Base-by-base conservation (phyloP, 1,140 invertebrate species). In the Cherax destructor region DNA sequence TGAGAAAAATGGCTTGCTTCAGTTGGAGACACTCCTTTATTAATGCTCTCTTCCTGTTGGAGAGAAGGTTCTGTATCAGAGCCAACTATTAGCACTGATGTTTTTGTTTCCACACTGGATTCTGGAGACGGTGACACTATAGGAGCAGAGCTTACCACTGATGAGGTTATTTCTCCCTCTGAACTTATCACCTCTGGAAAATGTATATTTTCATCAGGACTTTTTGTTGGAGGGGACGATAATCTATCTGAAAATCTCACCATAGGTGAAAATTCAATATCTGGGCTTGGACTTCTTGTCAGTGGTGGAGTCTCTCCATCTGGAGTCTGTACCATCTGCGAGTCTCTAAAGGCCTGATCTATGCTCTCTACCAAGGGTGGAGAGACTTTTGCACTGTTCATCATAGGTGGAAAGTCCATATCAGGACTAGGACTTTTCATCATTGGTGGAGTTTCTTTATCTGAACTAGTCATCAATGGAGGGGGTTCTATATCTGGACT, bases 341-440 rank as follows among this genome's bases (percentile, higher is more conserved):
- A 41, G 30, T 41, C 30, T 41, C 2, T 41, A 0, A 41, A 41
- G 30, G 30, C 79, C n/a, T 80, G 30, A 86, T 72, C 76, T 61
- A 18, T 59, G 74, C 24, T 83, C 47, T 24, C 56, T 47, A 69
- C 47, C 11, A 41, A 7, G 13, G 74, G 61, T 80, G 89, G 89
- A 41, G 83, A 86, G 65, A 18, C 74, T 30, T 69, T 78, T n/a
- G 69, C 24, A 72, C 80, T 83, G n/a, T 77, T 91, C 52, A 18
- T 13, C 47, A 50, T 10, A 30, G 83, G 49, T 49, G 83, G 83
- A 16, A 49, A 47, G 5, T 85, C 83, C 74, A 85, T 59, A 16
- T 78, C 74, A n/a, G 83, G 83, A 79, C 76, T 79, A 30, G 88
- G 88, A 91, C 88, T 91, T 81, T 91, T 91, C 83, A 91, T 79